Evolutionary conservation across 2,888 invertebrate genomes (phyloP).

Genomic region (Argyresthia goedartella): DNA sequence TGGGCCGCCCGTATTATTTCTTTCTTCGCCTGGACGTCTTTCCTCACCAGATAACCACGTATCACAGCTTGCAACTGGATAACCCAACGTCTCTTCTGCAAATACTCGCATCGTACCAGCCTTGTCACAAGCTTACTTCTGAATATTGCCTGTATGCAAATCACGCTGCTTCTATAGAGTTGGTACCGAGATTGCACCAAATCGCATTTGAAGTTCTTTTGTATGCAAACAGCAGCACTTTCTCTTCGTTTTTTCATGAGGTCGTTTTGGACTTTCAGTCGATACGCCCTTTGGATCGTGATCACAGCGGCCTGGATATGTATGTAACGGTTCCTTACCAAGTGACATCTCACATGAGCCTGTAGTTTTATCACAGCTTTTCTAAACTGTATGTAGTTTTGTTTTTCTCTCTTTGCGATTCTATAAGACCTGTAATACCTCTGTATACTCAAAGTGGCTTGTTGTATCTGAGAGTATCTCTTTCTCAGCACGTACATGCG

Average conservation of each 20-base stretch:
- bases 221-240: conserved; percentile 37
- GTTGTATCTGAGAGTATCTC: conserved; percentile 21
- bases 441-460: conserved; percentile 20
- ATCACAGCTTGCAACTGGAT: conserved; percentile 49
- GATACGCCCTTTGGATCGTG: conserved; percentile 47
- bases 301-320: conserved; percentile 26
- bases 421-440: background rate
- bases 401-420: conserved; percentile 16
- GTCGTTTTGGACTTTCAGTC: conserved; percentile 26
- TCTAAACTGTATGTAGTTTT: conserved; percentile 17
- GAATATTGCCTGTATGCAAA: conserved; percentile 50
- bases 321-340: conserved; percentile 33
- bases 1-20: conserved; percentile 46
- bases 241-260: conserved; percentile 22
- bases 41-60: conserved; percentile 62
- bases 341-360: conserved; percentile 29
- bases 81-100: conserved; percentile 34
- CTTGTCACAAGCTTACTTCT: conserved; percentile 44
- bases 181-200: conserved; percentile 31
- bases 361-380: conserved; percentile 23
- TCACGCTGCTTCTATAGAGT: conserved; percentile 28
- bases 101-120: conserved; percentile 35
- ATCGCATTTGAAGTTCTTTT: conserved; percentile 41
- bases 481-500: conserved; percentile 37
- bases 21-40: conserved; percentile 49